Conservation (phyloP, 2,888 invertebrate genomes). For the Cecidostiba fungosa region DNA sequence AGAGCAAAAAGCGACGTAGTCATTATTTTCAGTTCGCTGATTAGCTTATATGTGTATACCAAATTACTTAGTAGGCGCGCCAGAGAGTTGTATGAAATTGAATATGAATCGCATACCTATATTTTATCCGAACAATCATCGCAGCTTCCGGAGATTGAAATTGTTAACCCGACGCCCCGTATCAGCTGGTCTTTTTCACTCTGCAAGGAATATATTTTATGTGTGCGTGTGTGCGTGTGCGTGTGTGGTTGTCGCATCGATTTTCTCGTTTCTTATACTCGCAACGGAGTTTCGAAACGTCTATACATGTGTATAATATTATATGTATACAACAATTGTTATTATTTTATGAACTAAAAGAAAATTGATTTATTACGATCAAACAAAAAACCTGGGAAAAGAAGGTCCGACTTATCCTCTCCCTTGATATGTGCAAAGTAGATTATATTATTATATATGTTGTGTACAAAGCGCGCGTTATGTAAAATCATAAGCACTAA, state of each 20-base stretch:
- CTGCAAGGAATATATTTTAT: conserved; percentile 18
- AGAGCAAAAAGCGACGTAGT: conserved; percentile 65
- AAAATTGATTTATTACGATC: conserved; percentile 60
- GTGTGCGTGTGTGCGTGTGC: background rate
- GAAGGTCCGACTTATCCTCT: conserved; percentile 59
- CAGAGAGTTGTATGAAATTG: conserved; percentile 11
- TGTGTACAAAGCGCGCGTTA: conserved; percentile 61
- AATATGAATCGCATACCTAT: too few relatives aligned
- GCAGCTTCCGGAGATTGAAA: conserved; percentile 42
- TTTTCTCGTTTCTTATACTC: conserved; percentile 60
- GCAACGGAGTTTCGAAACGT: conserved; percentile 52
- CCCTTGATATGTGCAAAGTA: conserved; percentile 63
- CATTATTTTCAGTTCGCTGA: conserved; percentile 65
- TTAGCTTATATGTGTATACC: conserved; percentile 62
- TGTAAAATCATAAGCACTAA: conserved; percentile 63
- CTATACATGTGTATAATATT: conserved; percentile 59
- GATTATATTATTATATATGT: conserved; percentile 58
- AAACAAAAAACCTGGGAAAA: conserved; percentile 55
- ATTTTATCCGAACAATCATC: background rate
- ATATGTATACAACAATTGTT: conserved; percentile 61
- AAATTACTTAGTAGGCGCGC: conserved; percentile 59
- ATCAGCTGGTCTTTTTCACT: conserved; percentile 50
- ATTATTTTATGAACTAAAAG: conserved; percentile 48
- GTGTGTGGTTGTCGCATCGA: conserved; percentile 28
- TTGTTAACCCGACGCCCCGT: conserved; percentile 23